A percentile compares a stretch with the other conserved stretches of the same genome.
phyloP scores from a whole-genome alignment of 2,113 vertebrate species.

The rabbit (Oryctolagus cuniculus) region mOryCun1.1 NC_091441.1:119244001-119244500 shows the following conservation, averaged over 20 bases:
- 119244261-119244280: background rate
- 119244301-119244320: background rate
- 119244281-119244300: background rate
- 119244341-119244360: background rate
- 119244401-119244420: background rate
- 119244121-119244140: no score
- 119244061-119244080: no score
- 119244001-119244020: no score
- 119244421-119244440: background rate
- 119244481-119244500: background rate
- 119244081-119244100: no score
- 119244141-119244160: no score
- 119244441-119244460: background rate
- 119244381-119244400: background rate
- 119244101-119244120: no score
- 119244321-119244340: background rate
- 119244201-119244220: background rate
- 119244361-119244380: constrained; percentile 30
- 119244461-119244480: background rate
- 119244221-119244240: background rate
- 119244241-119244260: background rate
- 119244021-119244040: no score
- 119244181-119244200: no score
- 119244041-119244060: no score
- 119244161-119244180: no score